phyloP scores from a whole-genome alignment of 2,113 vertebrate species.

The Echinops telfairi region DNA sequence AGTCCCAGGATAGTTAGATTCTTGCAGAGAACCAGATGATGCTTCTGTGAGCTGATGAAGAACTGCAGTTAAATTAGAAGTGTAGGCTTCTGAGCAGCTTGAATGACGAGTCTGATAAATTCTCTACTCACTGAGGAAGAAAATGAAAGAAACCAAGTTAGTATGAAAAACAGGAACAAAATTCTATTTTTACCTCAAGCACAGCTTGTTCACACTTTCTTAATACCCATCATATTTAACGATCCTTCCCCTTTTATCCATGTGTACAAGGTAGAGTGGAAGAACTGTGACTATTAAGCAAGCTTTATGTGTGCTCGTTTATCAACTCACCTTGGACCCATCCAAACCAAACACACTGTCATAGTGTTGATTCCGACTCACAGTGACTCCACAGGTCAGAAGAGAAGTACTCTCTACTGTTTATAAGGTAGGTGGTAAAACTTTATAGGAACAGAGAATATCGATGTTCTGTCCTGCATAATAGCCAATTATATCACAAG shows the following conservation, averaged over 20 bases:
- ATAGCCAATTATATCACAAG: neutral
- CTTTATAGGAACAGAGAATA: too few relatives aligned
- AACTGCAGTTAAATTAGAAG: neutral
- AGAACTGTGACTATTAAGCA: neutral
- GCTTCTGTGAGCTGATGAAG: neutral
- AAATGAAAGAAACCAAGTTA: neutral
- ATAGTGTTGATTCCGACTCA: too few relatives aligned
- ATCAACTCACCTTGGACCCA: too few relatives aligned
- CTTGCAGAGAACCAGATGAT: neutral
- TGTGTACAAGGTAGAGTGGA: constrained; percentile 40
- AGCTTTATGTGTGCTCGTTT: neutral
- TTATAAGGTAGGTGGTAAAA: too few relatives aligned
- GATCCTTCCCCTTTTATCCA: neutral
- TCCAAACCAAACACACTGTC: too few relatives aligned
- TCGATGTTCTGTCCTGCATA: too few relatives aligned
- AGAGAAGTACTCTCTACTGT: too few relatives aligned
- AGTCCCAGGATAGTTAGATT: neutral
- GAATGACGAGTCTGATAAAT: constrained; percentile 29
- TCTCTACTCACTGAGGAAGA: neutral
- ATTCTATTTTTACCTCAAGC: constrained; percentile 38
- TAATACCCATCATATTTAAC: neutral
- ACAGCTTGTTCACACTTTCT: constrained; percentile 11
- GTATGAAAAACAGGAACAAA: neutral
- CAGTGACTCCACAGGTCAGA: too few relatives aligned
- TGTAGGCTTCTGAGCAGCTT: neutral